A percentile compares a stretch with the other conserved stretches of the same genome.
phyloP scores from a whole-genome alignment of 2,113 vertebrate genomes.

The Lutjanus erythropterus region DNA sequence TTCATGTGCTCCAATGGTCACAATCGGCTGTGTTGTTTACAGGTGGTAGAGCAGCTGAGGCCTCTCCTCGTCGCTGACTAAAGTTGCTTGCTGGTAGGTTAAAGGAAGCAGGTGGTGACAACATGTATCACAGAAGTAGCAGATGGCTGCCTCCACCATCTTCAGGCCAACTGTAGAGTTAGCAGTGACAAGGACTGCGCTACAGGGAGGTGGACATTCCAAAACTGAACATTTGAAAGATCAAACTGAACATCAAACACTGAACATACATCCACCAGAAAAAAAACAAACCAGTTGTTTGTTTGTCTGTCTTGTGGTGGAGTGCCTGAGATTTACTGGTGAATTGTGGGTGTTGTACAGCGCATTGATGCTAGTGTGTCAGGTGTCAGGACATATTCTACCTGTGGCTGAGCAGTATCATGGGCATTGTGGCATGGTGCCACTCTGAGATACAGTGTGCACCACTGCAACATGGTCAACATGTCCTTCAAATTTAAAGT shows the following conservation, averaged over 20 bases:
- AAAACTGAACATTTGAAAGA: too few species aligned
- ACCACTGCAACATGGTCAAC: not conserved
- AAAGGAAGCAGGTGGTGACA: slow-evolving; percentile 26
- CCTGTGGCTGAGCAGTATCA: not conserved
- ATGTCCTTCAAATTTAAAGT: not conserved
- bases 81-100: slow-evolving; percentile 25
- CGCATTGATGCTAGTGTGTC: not conserved
- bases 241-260: too few species aligned
- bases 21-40: not conserved
- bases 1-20: not conserved
- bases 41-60: not conserved
- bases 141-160: slow-evolving; percentile 22
- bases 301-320: not conserved
- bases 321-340: not conserved
- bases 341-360: not conserved
- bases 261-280: not conserved
- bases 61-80: not conserved
- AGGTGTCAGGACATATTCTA: not conserved
- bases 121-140: slow-evolving; percentile 8
- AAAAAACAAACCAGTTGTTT: too few species aligned
- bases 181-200: not conserved
- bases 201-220: not conserved
- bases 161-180: not conserved
- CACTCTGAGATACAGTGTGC: not conserved
- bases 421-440: not conserved